Percentiles rank a stretch among this genome's conserved stretches.
Conservation (phyloP, 1,140 invertebrate species). For the Ips nitidus region DNA sequence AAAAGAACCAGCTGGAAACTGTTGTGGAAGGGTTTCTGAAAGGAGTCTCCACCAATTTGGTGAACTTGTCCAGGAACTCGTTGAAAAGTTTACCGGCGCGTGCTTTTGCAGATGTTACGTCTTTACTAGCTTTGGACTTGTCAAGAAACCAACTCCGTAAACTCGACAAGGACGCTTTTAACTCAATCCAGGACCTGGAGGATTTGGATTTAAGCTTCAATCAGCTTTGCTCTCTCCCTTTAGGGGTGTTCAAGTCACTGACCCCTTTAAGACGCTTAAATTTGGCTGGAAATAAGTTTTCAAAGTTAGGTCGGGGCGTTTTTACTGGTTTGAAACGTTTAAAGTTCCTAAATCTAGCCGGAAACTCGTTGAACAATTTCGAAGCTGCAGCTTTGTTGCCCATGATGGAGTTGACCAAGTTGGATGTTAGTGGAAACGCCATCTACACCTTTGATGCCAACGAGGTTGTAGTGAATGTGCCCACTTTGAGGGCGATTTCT, state of each 20-base stretch:
- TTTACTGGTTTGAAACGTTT: constrained; percentile 46
- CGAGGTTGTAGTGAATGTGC: constrained; percentile 36
- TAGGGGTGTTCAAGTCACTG: constrained; percentile 44
- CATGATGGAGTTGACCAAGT: constrained; percentile 34
- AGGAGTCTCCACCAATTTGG: constrained; percentile 38
- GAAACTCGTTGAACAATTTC: constrained; percentile 41
- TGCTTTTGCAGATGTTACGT: constrained; percentile 40
- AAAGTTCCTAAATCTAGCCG: constrained; percentile 41
- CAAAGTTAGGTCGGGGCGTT: constrained; percentile 39
- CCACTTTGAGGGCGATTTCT: constrained; percentile 38
- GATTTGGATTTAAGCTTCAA: constrained; percentile 45
- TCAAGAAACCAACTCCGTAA: constrained; percentile 42
- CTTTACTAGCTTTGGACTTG: constrained; percentile 41
- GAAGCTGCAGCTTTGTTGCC: constrained; percentile 40
- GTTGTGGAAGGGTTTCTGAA: constrained; percentile 41
- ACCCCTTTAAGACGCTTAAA: constrained; percentile 39
- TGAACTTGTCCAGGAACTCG: constrained; percentile 42
- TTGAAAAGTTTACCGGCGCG: constrained; percentile 38
- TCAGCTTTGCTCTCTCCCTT: constrained; percentile 42
- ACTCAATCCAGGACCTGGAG: constrained; percentile 41
- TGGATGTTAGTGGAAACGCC: constrained; percentile 45
- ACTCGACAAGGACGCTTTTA: constrained; percentile 42
- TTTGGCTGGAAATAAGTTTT: constrained; percentile 45
- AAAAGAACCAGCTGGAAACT: constrained; percentile 41
- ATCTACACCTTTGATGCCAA: constrained; percentile 44